Evolutionary conservation across 2,797 vertebrate genomes (phyloP), one percentile per base, ranked within the genome.

Genomic region (Melanogrammus aeglefinus): DNA sequence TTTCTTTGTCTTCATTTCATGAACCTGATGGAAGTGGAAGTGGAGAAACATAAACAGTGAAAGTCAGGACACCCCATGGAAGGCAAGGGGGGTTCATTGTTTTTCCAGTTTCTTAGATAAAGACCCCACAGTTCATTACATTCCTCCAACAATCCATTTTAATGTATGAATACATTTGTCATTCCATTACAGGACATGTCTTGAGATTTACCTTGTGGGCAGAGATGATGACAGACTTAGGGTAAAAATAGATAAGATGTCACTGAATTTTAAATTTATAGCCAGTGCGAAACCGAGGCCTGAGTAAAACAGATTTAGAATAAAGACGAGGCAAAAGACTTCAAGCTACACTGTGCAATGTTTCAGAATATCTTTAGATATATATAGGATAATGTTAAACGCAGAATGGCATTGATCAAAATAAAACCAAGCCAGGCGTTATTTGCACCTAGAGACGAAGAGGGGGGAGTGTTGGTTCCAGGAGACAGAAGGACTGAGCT

Each of bases 401-500:
- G 21, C 21, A 1, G 21, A 63, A 9, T 66, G 63, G n/a, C 63
- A 66, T 63, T 63, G 57, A 63, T 24, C 6, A 8, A 63, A 63
- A 24, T 7, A 1, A 63, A 18, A 63, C 57, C 57, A 24, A 24
- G 57, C 57, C 57, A 63, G 1, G 57, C n/a, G 18, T 63, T 24
- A 66, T 66, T 66, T 10, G 57, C 63, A 66, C 63, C 63, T 66
- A 27, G n/a, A n/a, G 57, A 66, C n/a, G 27, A 33, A 75, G 44
- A 29, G 74, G 73, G 35, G 31, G 31, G 35, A n/a, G 38, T 10
- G 27, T 79, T 76, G 76, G 75, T 77, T 86, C 76, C 79, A 84
- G 79, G 80, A 79, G 83, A 88, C 91, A 88, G 89, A 13, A 85
- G 76, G 91, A 91, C 85, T 90, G 92, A 93, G 89, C 92, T 85